Conservation (phyloP, 23 tunicate species). For the Clavelina lepadiformis region DNA sequence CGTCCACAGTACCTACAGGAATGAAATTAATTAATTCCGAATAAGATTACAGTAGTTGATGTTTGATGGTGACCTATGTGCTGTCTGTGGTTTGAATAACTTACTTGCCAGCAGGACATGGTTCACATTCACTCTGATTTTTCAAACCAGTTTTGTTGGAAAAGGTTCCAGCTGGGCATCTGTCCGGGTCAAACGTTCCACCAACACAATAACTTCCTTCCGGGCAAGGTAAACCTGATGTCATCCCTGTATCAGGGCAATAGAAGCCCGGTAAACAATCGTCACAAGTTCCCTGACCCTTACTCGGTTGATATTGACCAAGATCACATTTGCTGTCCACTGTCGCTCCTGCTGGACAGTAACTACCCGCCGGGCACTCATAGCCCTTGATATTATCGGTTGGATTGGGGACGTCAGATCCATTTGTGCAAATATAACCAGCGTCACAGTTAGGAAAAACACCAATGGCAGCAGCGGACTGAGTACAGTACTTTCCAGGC, state of each 20-base stretch:
- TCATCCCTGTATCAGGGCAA: slow-evolving; percentile 49
- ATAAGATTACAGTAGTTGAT: too few relatives aligned
- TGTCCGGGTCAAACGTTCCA: not conserved
- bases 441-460: slow-evolving; percentile 25
- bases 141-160: slow-evolving; percentile 38
- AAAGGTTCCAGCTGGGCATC: slow-evolving; percentile 63
- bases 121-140: slow-evolving; percentile 23
- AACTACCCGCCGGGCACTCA: slow-evolving; percentile 65
- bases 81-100: not conserved
- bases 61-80: too few relatives aligned
- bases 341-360: slow-evolving; percentile 41
- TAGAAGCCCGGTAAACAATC: slow-evolving; percentile 56
- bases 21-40: too few relatives aligned
- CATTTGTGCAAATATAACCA: slow-evolving; percentile 79
- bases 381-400: slow-evolving; percentile 48
- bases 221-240: slow-evolving; percentile 44
- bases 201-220: slow-evolving; percentile 65
- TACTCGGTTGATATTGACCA: slow-evolving; percentile 47
- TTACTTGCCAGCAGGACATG: slow-evolving; percentile 89
- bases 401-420: slow-evolving; percentile 66
- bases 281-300: slow-evolving; percentile 36
- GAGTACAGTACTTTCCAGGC: slow-evolving; percentile 73
- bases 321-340: slow-evolving; percentile 11
- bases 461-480: slow-evolving; percentile 16
- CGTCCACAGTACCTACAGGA: slow-evolving; percentile 21